Conservation (phyloP, 2,888 invertebrate genomes). For the Blastobasis adustella region DNA sequence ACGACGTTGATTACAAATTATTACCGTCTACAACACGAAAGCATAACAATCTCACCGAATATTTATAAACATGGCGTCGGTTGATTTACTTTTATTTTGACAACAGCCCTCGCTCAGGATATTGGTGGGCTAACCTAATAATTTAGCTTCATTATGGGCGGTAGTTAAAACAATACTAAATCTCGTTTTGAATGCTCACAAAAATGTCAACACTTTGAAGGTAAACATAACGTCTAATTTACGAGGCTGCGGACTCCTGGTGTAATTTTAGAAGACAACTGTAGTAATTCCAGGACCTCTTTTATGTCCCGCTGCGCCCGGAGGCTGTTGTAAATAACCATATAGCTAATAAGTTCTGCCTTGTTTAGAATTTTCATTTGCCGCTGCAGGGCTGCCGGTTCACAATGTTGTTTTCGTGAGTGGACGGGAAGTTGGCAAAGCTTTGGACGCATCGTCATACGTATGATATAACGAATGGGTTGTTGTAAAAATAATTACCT, state of each 20-base stretch:
- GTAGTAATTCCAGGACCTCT: slow-evolving; percentile 16
- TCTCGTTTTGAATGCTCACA: slow-evolving; percentile 4
- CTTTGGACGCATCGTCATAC: too few relatives aligned
- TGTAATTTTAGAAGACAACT: slow-evolving; percentile 9
- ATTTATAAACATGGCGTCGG: too few relatives aligned
- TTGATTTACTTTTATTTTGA: too few relatives aligned
- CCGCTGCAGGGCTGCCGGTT: too few relatives aligned
- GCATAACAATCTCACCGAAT: too few relatives aligned
- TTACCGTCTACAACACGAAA: too few relatives aligned
- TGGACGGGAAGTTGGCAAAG: too few relatives aligned
- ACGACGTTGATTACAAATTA: background rate
- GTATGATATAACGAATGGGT: too few relatives aligned
- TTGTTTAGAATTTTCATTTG: slow-evolving; percentile 6
- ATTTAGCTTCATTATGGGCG: background rate
- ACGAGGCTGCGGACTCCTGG: slow-evolving; percentile 9
- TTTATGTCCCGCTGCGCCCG: slow-evolving; percentile 11
- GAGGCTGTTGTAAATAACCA: slow-evolving; percentile 13
- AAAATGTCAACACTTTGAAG: slow-evolving; percentile 14
- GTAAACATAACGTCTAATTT: slow-evolving; percentile 13
- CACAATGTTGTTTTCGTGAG: too few relatives aligned
- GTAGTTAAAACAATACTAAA: slow-evolving; percentile 1
- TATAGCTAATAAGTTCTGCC: background rate
- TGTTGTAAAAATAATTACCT: too few relatives aligned
- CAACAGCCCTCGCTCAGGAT: too few relatives aligned
- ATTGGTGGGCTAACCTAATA: background rate